phyloP scores from a whole-genome alignment of 1,140 invertebrate genomes.

The Apis laboriosa region DNA sequence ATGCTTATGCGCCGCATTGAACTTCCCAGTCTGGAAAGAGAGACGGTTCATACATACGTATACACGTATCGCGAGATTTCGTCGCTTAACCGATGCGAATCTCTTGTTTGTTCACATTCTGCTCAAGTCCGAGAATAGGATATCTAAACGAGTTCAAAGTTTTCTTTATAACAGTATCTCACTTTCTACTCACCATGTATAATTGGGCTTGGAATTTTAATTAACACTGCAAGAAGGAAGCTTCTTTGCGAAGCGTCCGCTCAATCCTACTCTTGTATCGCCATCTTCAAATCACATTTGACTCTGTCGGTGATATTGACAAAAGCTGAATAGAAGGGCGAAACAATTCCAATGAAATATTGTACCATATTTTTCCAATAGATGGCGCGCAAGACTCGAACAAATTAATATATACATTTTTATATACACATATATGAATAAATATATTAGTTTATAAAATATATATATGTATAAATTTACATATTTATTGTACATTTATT shows the following conservation, averaged over 20 bases:
- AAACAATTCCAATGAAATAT: constrained; percentile 23
- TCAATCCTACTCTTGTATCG: constrained; percentile 74
- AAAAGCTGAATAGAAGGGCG: constrained; percentile 61
- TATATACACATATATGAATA: too few relatives aligned
- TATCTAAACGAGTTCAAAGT: neutral
- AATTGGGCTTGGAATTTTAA: constrained; percentile 15
- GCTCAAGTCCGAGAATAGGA: too few relatives aligned
- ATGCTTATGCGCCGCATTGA: constrained; percentile 79
- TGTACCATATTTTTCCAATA: constrained; percentile 7
- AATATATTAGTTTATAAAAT: too few relatives aligned
- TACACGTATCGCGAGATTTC: constrained; percentile 41
- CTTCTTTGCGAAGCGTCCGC: constrained; percentile 66
- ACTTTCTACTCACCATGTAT: constrained; percentile 50
- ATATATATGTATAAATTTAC: neutral
- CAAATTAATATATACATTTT: neutral
- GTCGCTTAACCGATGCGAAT: constrained; percentile 18
- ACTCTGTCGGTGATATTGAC: constrained; percentile 64
- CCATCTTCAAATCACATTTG: constrained; percentile 75
- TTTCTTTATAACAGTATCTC: neutral
- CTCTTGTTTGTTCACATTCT: neutral
- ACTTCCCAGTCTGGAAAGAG: constrained; percentile 71
- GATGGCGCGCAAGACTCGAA: constrained; percentile 41
- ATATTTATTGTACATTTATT: neutral
- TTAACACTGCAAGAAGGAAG: constrained; percentile 57
- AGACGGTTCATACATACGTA: constrained; percentile 1